Conservation (phyloP, 2,113 vertebrate genomes). For the Cyphomyrus discorhynchus region DNA sequence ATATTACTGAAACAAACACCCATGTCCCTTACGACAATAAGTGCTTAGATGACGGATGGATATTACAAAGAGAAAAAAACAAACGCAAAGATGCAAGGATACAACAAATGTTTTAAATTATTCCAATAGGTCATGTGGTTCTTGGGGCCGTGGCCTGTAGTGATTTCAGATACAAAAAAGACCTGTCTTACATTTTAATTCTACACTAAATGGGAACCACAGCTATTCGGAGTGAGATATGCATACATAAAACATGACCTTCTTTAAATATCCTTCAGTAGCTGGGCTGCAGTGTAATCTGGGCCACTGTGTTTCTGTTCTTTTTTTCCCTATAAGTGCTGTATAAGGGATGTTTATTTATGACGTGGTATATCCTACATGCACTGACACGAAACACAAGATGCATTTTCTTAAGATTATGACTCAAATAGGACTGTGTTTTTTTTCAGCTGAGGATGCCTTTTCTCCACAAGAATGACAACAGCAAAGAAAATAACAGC, state of each 20-base stretch:
- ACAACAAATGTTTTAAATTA: background rate
- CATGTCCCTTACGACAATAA: background rate
- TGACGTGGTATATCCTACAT: background rate
- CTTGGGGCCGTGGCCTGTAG: background rate
- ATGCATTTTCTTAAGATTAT: background rate
- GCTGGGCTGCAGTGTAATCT: conserved; percentile 47
- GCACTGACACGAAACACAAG: background rate
- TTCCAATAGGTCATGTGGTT: background rate
- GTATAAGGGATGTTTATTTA: conserved; percentile 6
- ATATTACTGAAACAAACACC: background rate
- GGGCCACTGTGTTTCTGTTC: conserved; percentile 44
- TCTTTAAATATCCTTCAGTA: conserved; percentile 57
- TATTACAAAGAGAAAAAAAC: background rate
- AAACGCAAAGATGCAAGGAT: background rate
- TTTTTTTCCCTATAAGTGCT: conserved; percentile 29
- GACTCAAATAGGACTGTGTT: background rate
- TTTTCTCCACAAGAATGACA: background rate
- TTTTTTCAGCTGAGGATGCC: background rate
- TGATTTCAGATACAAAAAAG: background rate
- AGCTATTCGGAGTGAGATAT: conserved; percentile 26
- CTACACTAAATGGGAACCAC: conserved; percentile 2
- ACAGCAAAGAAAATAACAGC: background rate
- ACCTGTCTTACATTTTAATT: conserved; percentile 21
- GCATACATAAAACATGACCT: conserved; percentile 62
- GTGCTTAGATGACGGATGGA: background rate